Base-by-base conservation (phyloP, 2,113 vertebrate species). In the Machaerirhynchus nigripectus region DNA sequence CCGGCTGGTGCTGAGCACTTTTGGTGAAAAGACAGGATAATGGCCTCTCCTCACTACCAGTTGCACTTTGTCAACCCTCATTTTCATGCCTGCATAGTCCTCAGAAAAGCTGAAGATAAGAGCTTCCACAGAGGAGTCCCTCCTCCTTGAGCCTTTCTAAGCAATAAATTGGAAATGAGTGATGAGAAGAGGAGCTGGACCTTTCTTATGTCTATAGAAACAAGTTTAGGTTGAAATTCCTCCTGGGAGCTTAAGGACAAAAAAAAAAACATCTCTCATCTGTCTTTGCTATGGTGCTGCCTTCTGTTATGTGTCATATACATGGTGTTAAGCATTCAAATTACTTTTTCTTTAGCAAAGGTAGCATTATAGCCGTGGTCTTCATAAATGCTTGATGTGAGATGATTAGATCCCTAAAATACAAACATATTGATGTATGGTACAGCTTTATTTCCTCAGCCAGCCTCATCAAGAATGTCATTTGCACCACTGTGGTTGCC, bases 381-480 rank as follows among this genome's bases (percentile, higher is more conserved):
- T 94, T 95, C 46, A 77, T 73, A 90, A 95, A 52, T 24, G 6
- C 26, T 50, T 79, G 21, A 35, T 63, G 50, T 49, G 71, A 81
- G 65, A 88, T 96, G 33, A 83, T 75, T 39, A 94, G 95, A 95
- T 95, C 77, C 33, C 37, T 69, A 87, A 93, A 92, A 94, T 76
- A 71, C 73, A 90, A 96, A 78, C 24, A 16, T 76, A 71, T 18
- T 88, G 75, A 67, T 93, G 71, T 87, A 81, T 57, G 83, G 44
- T 79, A 89, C 53, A 70, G 39, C 19, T 85, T 81, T 44, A 67
- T 91, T 89, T 92, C 63, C 37, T 89, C 83, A 95, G 42, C 13
- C 73, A 83, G 42, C 56, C 67, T 83, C 79, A 88, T 88, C 69
- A 88, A 64, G 40, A 77, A 79, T 65, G 31, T 15, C 7, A 7